Evolutionary conservation across 1,140 invertebrate genomes (phyloP).

Genomic region (Orius laevigatus): DNA sequence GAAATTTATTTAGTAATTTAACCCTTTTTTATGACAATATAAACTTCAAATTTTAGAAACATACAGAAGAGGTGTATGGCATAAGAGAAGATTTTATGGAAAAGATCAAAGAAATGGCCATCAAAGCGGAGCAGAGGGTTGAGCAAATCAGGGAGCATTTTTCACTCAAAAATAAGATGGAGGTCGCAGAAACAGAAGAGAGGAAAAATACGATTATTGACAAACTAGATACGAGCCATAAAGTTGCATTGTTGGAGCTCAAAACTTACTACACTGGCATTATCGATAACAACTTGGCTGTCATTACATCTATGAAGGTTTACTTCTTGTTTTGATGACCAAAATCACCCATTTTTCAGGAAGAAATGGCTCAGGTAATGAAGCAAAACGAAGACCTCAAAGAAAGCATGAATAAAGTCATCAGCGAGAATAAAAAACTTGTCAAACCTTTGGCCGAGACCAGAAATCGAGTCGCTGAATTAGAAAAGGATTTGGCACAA

Average conservation of each 20-base stretch:
- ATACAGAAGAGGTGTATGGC: slow-evolving; percentile 45
- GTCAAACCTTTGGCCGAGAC: slow-evolving; percentile 50
- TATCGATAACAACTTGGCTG: slow-evolving; percentile 71
- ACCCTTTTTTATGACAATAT: background rate
- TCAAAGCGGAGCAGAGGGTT: slow-evolving; percentile 66
- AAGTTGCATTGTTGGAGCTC: slow-evolving; percentile 68
- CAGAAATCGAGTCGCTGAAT: slow-evolving; percentile 44
- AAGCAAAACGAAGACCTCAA: slow-evolving; percentile 61
- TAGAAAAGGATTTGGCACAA: slow-evolving; percentile 54
- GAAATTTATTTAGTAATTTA: slow-evolving; percentile 39
- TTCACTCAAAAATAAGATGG: slow-evolving; percentile 53
- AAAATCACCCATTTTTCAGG: slow-evolving; percentile 29
- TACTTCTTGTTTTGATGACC: no score
- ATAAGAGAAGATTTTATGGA: slow-evolving; percentile 53
- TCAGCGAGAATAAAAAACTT: slow-evolving; percentile 53
- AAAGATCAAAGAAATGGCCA: slow-evolving; percentile 58
- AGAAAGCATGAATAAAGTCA: slow-evolving; percentile 44
- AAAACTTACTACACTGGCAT: slow-evolving; percentile 92
- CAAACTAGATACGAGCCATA: slow-evolving; percentile 63
- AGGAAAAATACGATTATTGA: slow-evolving; percentile 74
- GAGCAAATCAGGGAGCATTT: slow-evolving; percentile 52
- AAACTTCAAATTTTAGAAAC: slow-evolving; percentile 24
- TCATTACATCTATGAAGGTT: slow-evolving; percentile 64
- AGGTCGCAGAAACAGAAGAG: slow-evolving; percentile 75
- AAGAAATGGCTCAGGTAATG: slow-evolving; percentile 70